These are phyloP conservation scores for Upupa epops DNA, from an alignment of 2,113 vertebrate species.

Conservation along the genomic window DNA sequence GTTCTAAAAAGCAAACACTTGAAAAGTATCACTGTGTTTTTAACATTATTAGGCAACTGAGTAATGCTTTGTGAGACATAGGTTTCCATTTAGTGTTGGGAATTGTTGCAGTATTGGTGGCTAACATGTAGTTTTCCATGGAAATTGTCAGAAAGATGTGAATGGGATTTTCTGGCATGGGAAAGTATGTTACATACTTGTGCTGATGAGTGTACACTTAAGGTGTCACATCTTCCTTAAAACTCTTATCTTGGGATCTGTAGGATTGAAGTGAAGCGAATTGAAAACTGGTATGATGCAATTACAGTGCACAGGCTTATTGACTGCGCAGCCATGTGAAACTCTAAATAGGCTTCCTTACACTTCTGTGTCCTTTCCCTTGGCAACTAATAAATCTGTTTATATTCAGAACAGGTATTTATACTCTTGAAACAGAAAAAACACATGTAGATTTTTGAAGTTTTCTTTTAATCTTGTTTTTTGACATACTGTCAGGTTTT, in stretches of 20 bases:
- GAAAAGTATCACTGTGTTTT: conserved; percentile 2
- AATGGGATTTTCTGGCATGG: neutral
- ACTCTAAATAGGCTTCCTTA: neutral
- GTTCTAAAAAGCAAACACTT: neutral
- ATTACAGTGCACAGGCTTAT: neutral
- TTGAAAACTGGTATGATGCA: neutral
- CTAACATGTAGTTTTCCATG: neutral
- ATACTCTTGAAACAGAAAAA: neutral
- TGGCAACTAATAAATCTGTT: neutral
- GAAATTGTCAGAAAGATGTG: neutral
- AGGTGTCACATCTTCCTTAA: neutral
- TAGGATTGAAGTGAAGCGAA: neutral
- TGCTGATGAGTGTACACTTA: neutral
- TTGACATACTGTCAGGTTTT: neutral
- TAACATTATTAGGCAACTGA: neutral
- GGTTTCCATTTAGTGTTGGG: neutral
- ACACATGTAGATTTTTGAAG: neutral
- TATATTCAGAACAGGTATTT: neutral
- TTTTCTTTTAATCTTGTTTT: neutral
- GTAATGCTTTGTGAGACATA: neutral
- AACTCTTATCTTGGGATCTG: neutral
- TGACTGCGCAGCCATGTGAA: neutral
- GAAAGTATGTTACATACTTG: neutral
- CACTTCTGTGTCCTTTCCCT: neutral
- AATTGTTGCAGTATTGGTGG: neutral